Percentiles rank a stretch among this genome's conserved stretches.
Evolutionary conservation across 1,140 invertebrate species (phyloP).

Genomic region (Saccostrea cuccullata): DNA sequence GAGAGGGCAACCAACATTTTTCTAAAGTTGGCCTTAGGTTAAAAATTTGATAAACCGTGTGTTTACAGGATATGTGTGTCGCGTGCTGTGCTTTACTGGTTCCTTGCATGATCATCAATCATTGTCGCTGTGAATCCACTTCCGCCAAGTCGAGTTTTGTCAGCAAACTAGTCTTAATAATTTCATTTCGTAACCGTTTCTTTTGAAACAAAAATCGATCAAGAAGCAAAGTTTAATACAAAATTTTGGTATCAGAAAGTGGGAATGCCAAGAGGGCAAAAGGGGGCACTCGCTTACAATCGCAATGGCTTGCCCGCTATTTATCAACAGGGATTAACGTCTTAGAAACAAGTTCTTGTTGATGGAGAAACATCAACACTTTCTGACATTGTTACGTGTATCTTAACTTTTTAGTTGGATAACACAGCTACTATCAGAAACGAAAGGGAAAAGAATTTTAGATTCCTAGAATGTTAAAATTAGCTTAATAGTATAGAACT

Average conservation of each 20-base stretch:
- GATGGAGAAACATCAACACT: not conserved
- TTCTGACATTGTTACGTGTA: constrained; percentile 6
- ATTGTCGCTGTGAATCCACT: not conserved
- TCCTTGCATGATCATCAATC: constrained; percentile 22
- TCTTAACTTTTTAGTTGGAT: not conserved
- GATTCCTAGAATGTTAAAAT: not conserved
- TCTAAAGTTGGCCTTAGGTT: too few relatives aligned
- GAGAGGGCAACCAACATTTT: too few relatives aligned
- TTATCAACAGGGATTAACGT: not conserved
- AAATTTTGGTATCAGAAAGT: not conserved
- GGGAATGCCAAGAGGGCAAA: not conserved
- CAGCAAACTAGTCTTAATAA: constrained; percentile 8
- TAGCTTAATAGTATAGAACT: not conserved
- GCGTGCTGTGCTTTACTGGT: not conserved
- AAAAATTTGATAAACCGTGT: not conserved
- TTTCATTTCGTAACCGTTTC: constrained; percentile 23
- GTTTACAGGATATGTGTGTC: not conserved
- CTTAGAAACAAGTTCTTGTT: not conserved
- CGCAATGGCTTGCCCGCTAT: not conserved
- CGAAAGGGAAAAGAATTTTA: not conserved
- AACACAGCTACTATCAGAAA: not conserved
- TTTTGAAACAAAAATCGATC: constrained; percentile 29
- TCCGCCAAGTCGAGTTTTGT: not conserved
- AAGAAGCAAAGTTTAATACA: constrained; percentile 25
- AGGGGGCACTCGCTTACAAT: not conserved